A percentile compares a stretch with the other conserved stretches of the same genome.
These are phyloP conservation scores for Lamellibrachia satsuma DNA, from an alignment of 2,888 invertebrate species.

Conservation along the genomic window DNA sequence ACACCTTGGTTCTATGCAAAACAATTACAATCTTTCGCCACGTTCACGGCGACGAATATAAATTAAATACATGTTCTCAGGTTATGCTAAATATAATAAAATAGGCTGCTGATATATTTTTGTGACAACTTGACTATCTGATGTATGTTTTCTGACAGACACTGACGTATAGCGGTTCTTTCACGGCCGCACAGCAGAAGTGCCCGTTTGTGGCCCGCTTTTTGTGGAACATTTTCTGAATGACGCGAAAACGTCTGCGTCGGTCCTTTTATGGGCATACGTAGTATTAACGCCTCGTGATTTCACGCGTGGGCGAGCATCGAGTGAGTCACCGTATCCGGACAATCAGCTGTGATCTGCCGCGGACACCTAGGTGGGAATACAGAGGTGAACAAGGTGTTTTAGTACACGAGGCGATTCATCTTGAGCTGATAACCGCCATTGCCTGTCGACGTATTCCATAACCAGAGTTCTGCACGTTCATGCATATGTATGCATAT, in stretches of 20 bases:
- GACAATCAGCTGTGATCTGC: background rate
- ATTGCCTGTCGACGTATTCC: background rate
- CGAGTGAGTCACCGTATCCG: background rate
- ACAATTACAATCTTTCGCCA: background rate
- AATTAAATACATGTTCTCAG: background rate
- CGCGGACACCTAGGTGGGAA: background rate
- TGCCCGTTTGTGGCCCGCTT: background rate
- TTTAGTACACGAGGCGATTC: background rate
- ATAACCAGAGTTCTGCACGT: background rate
- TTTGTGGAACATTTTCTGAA: background rate
- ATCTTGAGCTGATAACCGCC: background rate
- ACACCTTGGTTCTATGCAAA: background rate
- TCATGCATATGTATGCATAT: background rate
- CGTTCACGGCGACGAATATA: background rate
- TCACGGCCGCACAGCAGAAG: background rate
- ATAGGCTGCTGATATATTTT: background rate
- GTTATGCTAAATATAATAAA: background rate
- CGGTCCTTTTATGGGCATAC: constrained; percentile 9
- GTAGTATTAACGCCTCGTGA: background rate
- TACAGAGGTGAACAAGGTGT: background rate
- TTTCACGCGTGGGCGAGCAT: background rate
- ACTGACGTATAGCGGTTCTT: background rate
- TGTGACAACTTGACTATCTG: background rate
- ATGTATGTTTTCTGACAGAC: background rate
- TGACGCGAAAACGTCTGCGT: background rate